These are phyloP conservation scores for Aphelinus certus DNA, from an alignment of 1,140 invertebrate genomes.

Conservation along the genomic window DNA sequence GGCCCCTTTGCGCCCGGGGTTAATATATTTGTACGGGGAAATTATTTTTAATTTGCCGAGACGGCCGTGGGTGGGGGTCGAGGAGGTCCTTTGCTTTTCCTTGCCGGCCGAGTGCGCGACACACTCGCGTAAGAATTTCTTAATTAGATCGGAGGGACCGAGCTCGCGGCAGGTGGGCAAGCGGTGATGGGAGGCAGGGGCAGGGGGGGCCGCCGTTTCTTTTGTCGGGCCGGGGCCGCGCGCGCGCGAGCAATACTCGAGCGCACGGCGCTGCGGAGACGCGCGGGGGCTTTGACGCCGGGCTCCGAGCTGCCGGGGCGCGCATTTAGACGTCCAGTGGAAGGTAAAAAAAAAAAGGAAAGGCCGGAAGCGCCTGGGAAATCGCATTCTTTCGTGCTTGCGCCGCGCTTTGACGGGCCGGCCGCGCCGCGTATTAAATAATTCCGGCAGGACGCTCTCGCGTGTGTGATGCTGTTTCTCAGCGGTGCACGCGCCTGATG, in stretches of 20 bases:
- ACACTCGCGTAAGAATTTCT: conserved; percentile 55
- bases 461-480: conserved; percentile 8
- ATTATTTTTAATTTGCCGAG: conserved; percentile 55
- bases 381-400: conserved; percentile 18
- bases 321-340: conserved; percentile 1
- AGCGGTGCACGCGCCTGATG: conserved; percentile 27
- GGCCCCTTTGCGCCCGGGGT: conserved; percentile 37
- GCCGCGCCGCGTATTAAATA: conserved; percentile 28
- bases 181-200: conserved; percentile 1
- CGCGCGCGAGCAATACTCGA: too few relatives aligned
- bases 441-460: conserved; percentile 24
- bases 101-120: conserved; percentile 35
- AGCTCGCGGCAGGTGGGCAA: conserved; percentile 8
- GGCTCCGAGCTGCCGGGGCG: background rate
- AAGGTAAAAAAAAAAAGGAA: background rate
- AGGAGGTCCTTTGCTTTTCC: background rate
- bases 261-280: background rate
- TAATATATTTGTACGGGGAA: conserved; percentile 55
- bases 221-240: background rate
- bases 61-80: background rate
- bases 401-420: background rate
- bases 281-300: background rate
- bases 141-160: conserved; percentile 52
- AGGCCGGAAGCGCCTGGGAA: background rate
- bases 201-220: background rate